phyloP scores from a whole-genome alignment of 2,113 vertebrate species.

The Physeter macrocephalus region DNA sequence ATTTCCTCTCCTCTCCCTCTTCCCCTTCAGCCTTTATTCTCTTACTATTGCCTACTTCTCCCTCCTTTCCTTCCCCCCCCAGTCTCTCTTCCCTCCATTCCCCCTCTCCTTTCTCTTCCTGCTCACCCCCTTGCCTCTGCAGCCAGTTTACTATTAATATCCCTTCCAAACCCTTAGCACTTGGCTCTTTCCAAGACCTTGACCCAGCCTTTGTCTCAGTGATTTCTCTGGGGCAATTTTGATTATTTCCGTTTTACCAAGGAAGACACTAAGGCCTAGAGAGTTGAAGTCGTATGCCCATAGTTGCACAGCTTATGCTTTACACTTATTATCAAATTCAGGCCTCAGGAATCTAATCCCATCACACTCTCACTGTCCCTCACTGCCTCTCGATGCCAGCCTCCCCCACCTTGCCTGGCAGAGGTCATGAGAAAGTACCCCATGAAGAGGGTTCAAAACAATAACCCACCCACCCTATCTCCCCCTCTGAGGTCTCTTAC shows the following conservation, averaged over 20 bases:
- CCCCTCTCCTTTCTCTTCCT: neutral
- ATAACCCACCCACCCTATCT: neutral
- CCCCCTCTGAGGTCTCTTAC: neutral
- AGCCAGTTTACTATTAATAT: neutral
- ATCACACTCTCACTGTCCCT: neutral
- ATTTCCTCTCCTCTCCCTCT: too few relatives aligned
- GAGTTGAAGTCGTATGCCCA: neutral
- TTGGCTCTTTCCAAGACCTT: neutral
- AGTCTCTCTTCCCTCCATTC: neutral
- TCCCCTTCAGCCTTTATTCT: neutral
- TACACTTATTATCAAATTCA: neutral
- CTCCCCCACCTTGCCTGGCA: neutral
- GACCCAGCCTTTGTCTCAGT: neutral
- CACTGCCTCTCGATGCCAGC: neutral
- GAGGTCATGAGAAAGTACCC: neutral
- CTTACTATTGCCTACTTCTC: neutral
- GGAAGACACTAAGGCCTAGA: neutral
- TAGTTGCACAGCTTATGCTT: neutral
- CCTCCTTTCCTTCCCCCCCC: too few relatives aligned
- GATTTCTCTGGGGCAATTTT: neutral
- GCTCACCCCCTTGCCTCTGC: neutral
- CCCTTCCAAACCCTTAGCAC: neutral
- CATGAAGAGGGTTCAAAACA: neutral
- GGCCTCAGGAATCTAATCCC: neutral
- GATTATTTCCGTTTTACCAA: neutral